Evolutionary conservation across 2,113 vertebrate genomes (phyloP).

Genomic region (Bos taurus): DNA sequence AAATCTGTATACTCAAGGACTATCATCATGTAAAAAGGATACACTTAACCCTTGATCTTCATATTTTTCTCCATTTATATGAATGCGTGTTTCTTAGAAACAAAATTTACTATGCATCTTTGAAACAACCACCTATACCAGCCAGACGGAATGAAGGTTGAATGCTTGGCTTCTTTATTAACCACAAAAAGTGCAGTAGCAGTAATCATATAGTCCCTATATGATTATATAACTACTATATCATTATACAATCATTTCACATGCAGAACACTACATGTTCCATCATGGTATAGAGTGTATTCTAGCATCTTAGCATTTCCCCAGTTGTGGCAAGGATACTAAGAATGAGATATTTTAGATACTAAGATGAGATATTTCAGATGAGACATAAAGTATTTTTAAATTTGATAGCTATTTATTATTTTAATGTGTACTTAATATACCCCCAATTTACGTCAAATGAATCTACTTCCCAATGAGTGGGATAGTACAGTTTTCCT

Average conservation of each 20-base stretch:
- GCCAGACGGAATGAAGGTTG: background rate
- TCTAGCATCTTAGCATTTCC: background rate
- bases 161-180: background rate
- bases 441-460: background rate
- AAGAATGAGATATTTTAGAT: background rate
- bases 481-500: background rate
- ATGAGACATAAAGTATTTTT: background rate
- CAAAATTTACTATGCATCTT: slow-evolving; percentile 32
- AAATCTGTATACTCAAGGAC: background rate
- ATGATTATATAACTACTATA: background rate
- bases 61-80: background rate
- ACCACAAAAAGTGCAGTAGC: background rate
- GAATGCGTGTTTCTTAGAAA: background rate
- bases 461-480: background rate
- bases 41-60: background rate
- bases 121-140: background rate
- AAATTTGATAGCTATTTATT: background rate
- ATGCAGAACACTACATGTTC: background rate
- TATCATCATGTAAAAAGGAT: background rate
- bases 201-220: background rate
- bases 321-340: background rate
- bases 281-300: background rate
- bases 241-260: background rate
- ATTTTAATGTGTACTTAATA: background rate
- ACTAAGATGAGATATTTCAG: background rate